A percentile compares a stretch with the other conserved stretches of the same genome.
phyloP scores from a whole-genome alignment of 2,888 invertebrate species.

The Plebejus anna region DNA sequence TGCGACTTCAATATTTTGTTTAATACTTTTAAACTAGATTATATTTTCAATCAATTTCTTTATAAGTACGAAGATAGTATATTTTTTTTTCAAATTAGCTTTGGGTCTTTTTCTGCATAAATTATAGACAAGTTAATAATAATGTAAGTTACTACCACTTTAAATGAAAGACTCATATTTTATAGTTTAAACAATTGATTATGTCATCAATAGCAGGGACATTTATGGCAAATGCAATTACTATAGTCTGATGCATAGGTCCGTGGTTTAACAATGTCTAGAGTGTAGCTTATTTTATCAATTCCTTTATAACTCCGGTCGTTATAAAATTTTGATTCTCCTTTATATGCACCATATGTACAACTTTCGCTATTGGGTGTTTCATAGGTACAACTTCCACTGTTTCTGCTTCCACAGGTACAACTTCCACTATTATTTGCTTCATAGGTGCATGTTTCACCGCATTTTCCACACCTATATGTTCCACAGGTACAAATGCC shows the following conservation, averaged over 20 bases:
- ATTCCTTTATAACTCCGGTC: slow-evolving; percentile 19
- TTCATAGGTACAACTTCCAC: not conserved
- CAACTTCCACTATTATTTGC: slow-evolving; percentile 4
- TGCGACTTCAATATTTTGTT: too few species aligned
- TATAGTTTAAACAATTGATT: not conserved
- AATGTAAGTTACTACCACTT: not conserved
- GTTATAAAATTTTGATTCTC: not conserved
- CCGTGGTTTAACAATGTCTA: slow-evolving; percentile 2
- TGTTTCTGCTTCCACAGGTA: not conserved
- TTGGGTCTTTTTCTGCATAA: too few species aligned
- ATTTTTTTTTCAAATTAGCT: too few species aligned
- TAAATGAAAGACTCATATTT: not conserved
- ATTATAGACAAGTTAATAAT: not conserved
- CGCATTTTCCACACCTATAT: not conserved
- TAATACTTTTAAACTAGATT: too few species aligned
- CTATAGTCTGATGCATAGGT: not conserved
- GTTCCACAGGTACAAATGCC: not conserved
- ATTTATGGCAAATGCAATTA: slow-evolving; percentile 30
- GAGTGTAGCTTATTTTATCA: slow-evolving; percentile 24
- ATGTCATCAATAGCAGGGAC: slow-evolving; percentile 4
- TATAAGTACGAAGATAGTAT: too few species aligned
- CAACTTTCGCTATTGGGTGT: not conserved
- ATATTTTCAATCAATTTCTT: too few species aligned
- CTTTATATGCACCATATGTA: not conserved
- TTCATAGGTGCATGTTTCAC: not conserved